Evolutionary conservation across 2,113 vertebrate species (phyloP), one percentile per base, ranked within the genome.

Genomic region (Forbesichthys agassizii): DNA sequence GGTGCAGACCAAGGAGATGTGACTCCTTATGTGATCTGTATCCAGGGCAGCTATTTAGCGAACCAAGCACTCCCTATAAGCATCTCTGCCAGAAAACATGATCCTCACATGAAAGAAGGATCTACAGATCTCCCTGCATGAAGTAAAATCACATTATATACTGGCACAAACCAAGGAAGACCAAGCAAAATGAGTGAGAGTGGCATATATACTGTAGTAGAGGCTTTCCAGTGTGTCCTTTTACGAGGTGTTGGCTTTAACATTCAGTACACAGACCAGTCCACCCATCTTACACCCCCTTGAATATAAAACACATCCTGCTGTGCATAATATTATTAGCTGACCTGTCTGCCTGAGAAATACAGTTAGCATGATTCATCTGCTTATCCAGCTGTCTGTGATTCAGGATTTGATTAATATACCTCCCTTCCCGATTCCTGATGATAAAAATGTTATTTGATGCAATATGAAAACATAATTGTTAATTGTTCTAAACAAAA

Each of bases 301-400:
- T 78, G 70, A 84, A 88, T 79, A 77, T 71, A 54, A 80, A 80
- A 74, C 51, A 69, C 63, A 27, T 64, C 65, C 77, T 53, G 61
- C 57, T 74, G 56, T 2, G 69, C 67, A 79, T 79, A 64, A 67
- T 66, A 76, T 54, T 53, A 77, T 66, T 48, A 71, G 16, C 27
- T 0, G 1, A 54, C 66, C 57, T 68, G 71, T 49, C 69, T 61
- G 55, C 33, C 47, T 5, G 3, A 14, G 16, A n/a, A 16, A 18
- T n/a, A 16, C n/a, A 16, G 53, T 55, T 55, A 55, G 85, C 80
- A 69, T 65, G 49, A 84, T 78, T 71, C 60, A 72, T 16, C 16
- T 47, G 71, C 71, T 0, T 27, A 62, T 74, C 76, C 76, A 81
- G 79, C 77, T 82, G 77, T 77, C 73, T 68, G 6, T 4, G 66